These are phyloP conservation scores for Ectemnius lituratus DNA, from an alignment of 2,888 invertebrate genomes.

Conservation along the genomic window DNA sequence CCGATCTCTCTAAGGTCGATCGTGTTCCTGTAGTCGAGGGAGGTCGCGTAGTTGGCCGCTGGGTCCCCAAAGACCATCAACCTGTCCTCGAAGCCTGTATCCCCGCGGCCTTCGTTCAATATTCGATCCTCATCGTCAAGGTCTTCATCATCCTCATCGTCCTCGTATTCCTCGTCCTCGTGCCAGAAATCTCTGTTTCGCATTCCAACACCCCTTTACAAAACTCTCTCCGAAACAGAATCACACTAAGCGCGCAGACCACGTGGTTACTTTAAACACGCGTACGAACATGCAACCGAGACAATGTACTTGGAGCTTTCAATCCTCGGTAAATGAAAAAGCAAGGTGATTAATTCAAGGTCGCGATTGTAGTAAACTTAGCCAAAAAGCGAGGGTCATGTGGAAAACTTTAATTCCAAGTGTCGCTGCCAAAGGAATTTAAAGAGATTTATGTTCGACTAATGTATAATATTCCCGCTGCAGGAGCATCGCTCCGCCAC, in stretches of 20 bases:
- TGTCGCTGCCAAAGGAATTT: constrained; percentile 52
- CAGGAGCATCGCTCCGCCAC: too few species aligned
- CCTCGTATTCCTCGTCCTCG: constrained; percentile 71
- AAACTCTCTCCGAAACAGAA: not conserved
- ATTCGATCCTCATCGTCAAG: constrained; percentile 65
- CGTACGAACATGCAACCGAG: not conserved
- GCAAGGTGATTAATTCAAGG: constrained; percentile 58
- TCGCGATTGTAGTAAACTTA: constrained; percentile 53
- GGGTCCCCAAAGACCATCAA: constrained; percentile 73
- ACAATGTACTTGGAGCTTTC: constrained; percentile 16
- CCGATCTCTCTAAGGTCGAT: constrained; percentile 75
- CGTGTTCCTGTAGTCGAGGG: constrained; percentile 73
- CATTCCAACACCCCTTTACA: not conserved
- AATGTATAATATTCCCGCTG: not conserved
- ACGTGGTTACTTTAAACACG: not conserved
- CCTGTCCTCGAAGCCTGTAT: constrained; percentile 71
- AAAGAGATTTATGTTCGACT: constrained; percentile 17
- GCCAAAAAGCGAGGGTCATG: constrained; percentile 51
- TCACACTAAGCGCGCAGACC: not conserved
- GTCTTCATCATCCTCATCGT: constrained; percentile 23
- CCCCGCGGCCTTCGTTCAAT: constrained; percentile 78
- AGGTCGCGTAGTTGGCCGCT: constrained; percentile 64
- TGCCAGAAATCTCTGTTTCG: constrained; percentile 62
- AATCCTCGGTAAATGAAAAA: constrained; percentile 41
- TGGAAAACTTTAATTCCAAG: constrained; percentile 28